Evolutionary conservation across 2,888 invertebrate species (phyloP).

Genomic region (Aelia acuminata): DNA sequence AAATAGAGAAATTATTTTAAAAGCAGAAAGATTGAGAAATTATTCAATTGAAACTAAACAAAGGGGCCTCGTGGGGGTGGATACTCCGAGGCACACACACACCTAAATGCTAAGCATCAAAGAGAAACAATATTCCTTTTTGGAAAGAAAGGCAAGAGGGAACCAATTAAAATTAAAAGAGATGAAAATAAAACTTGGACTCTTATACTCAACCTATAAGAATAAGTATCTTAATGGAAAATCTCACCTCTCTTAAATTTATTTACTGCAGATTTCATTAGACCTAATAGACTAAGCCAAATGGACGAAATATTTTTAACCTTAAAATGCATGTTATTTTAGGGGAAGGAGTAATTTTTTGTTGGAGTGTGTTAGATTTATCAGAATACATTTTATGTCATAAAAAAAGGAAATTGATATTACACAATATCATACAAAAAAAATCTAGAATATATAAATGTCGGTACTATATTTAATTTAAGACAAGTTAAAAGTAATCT

Average conservation of each 20-base stretch:
- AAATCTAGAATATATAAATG: no score
- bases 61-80: not conserved
- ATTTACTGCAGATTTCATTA: not conserved
- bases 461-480: no score
- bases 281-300: not conserved
- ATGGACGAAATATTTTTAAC: not conserved
- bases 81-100: not conserved
- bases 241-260: not conserved
- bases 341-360: no score
- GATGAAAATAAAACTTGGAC: conserved; percentile 5
- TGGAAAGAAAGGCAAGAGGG: not conserved
- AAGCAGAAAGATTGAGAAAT: not conserved
- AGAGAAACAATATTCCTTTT: not conserved
- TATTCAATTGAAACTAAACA: not conserved
- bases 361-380: not conserved
- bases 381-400: no score
- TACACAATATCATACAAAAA: no score
- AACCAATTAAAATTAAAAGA: conserved; percentile 13
- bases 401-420: no score
- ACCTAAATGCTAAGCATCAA: not conserved
- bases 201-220: not conserved
- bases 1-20: not conserved
- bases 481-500: no score
- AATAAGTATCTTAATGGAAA: conserved; percentile 3
- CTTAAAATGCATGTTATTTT: not conserved